These are phyloP conservation scores for Protobothrops flavoviridis DNA, from an alignment of 2,113 vertebrate genomes.

Conservation along the genomic window DNA sequence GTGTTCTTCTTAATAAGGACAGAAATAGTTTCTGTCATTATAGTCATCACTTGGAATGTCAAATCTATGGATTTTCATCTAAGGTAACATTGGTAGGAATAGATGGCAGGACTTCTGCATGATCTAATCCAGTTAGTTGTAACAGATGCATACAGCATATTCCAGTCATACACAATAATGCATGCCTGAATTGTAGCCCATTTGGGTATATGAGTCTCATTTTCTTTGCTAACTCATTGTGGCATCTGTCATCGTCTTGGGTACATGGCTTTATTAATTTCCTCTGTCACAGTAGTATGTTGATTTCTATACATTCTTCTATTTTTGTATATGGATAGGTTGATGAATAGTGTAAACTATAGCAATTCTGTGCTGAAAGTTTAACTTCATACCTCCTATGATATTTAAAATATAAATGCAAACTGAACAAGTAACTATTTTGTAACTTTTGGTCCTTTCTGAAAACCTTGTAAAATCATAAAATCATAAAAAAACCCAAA, in stretches of 20 bases:
- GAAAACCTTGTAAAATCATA: not conserved
- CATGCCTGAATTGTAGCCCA: not conserved
- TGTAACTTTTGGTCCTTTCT: not conserved
- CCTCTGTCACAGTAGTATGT: not conserved
- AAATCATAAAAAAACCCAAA: not conserved
- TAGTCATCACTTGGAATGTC: not conserved
- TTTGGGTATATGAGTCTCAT: not conserved
- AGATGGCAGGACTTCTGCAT: not conserved
- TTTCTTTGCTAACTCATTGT: not conserved
- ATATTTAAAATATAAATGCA: not conserved
- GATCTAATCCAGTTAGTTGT: not conserved
- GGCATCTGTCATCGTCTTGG: not conserved
- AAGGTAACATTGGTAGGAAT: too few relatives aligned
- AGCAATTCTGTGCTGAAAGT: not conserved
- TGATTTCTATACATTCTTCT: not conserved
- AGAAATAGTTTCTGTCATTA: not conserved
- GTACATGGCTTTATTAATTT: not conserved
- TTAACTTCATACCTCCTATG: not conserved
- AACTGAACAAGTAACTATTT: not conserved
- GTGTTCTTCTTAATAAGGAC: not conserved
- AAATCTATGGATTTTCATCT: not conserved
- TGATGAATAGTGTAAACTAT: not conserved
- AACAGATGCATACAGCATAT: not conserved
- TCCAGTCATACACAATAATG: not conserved
- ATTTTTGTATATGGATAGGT: not conserved